Evolutionary conservation across 23 tunicate species (phyloP), one percentile per base, ranked within the genome.

Genomic region (Trididemnum clinides): DNA sequence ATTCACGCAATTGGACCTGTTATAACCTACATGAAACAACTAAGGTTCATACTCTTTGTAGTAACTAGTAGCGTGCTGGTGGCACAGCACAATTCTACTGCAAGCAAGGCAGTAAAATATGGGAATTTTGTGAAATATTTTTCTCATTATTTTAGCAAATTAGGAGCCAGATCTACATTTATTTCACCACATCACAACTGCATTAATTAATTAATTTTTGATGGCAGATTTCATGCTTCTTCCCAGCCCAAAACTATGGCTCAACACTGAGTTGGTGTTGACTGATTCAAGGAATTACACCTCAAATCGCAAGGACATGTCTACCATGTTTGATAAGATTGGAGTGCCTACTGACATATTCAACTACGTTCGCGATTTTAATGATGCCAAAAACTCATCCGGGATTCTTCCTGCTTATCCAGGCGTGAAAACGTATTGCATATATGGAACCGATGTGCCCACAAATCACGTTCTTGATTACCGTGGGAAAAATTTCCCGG

Each of bases 341-440:
- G 37, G 37, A 2, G 65, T 78, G n/a, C 30, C 83, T 2, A 26
- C 65, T 10, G 89, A 58, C 34, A 19, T 34, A 28, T 74, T 50
- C 75, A 27, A 44, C n/a, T 85, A 85, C 75, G 82, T 64, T 0
- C 35, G 70, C 19, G 72, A 79, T 6, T 50, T 72, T 22, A 78
- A 87, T 38, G 23, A 74, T 2, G 39, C 28, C 50, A 23, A 10
- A 28, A 20, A 15, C 28, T 29, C 62, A 20, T 18, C 22, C 6
- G 50, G 64, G 50, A 51, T 27, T 27, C 33, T 78, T 4, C 84
- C 85, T 4, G 70, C 85, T 4, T 73, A 77, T 57, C 95, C 95
- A 7, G 82, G 88, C 28, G 95, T 89, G 31, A 51, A 65, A 10
- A 84, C 85, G 1, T 84, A 37, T 65, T 89, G 95, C 71, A 26